Evolutionary conservation across 2,113 vertebrate species (phyloP), one percentile per base, ranked within the genome.

Genomic region (Gobiocypris rarus): DNA sequence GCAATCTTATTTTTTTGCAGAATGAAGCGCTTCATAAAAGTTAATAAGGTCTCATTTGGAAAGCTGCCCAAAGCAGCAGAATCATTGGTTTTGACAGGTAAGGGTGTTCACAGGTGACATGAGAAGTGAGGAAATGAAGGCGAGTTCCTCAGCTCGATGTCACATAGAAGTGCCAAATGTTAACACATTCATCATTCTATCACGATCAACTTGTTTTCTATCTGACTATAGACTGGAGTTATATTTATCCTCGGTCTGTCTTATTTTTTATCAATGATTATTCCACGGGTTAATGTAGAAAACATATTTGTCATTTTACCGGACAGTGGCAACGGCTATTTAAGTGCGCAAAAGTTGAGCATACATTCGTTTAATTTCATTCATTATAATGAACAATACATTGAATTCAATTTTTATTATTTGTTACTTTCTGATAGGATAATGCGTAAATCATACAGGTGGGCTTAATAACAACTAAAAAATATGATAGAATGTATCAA

Each of bases 71-170:
- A 80, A 69, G 34, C 71, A 79, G 34, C 17, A 69, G 17, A 52
- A 83, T n/a, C 17, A 31, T 52, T 59, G 10, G n/a, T 38, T 54
- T 54, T 83, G 71, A 79, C 75, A 82, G 85, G 73, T 15, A 67
- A 75, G 50, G 73, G 63, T 67, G 15, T 84, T 76, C 69, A 61
- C 43, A 54, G 41, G 69, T 61, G 52, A 75, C 22, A 38, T 19
- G 50, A 31, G 17, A 41, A 38, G 31, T 11, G 65, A 38, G 38
- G 26, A 65, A 41, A 17, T 58, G 2, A 81, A 69, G 50, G 8
- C 45, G 34, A 24, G 63, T 77, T 45, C 63, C 63, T 70, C 26
- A 86, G 17, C 31, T 41, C 31, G 28, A 56, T 38, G 74, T 86
- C 61, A 80, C 69, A 70, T 86, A 56, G 17, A 76, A 9, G 4